Percentiles rank a stretch among this genome's conserved stretches.
phyloP scores from a whole-genome alignment of 2,113 vertebrate species.

The Xenopus laevis region DNA sequence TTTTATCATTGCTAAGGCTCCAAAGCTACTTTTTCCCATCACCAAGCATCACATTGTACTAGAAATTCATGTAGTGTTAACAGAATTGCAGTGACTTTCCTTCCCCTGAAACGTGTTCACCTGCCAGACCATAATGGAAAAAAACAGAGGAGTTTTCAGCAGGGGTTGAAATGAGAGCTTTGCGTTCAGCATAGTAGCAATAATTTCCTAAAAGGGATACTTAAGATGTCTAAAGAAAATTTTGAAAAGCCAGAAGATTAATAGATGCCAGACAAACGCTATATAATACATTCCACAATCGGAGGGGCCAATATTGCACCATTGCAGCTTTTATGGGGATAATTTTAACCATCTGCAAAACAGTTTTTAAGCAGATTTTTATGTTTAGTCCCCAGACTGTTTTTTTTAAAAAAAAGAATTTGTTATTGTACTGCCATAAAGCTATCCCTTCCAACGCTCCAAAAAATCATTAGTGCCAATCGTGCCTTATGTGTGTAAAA shows the following conservation, averaged over 20 bases:
- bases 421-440: background rate
- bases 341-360: constrained; percentile 11
- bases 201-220: background rate
- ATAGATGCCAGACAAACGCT: constrained; percentile 19
- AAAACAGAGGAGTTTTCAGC: background rate
- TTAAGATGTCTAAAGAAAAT: constrained; percentile 12
- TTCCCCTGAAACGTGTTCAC: constrained; percentile 11
- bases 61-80: background rate
- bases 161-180: background rate
- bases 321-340: background rate
- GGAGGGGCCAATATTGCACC: background rate
- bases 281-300: background rate
- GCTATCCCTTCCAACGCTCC: background rate
- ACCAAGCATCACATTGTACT: background rate
- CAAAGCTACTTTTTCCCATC: background rate
- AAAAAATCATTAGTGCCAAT: background rate
- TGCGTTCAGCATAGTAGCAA: background rate
- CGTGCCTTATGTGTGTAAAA: background rate
- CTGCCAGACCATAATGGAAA: constrained; percentile 27
- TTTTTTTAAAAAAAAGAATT: background rate
- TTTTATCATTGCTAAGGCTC: background rate
- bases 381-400: background rate
- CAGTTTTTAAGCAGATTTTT: background rate
- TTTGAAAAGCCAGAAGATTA: background rate
- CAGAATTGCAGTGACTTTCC: background rate